Evolutionary conservation across 2,113 vertebrate genomes (phyloP).

Genomic region (Orthonyx spaldingii): DNA sequence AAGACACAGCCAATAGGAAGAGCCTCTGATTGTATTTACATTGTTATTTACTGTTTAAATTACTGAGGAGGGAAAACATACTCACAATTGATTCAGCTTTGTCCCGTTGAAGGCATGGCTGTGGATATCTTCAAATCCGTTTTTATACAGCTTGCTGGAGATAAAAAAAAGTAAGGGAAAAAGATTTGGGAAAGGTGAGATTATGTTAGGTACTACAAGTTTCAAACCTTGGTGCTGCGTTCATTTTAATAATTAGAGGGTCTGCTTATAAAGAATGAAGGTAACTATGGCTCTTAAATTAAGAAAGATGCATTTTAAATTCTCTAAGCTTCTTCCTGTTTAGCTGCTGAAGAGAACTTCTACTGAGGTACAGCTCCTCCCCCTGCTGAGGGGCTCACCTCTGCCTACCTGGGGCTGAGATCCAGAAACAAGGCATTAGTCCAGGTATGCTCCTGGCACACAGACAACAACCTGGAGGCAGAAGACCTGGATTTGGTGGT

Average conservation of each 20-base stretch:
- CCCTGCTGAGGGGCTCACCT: background rate
- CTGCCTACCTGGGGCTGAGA: background rate
- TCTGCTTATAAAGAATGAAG: background rate
- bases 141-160: slow-evolving; percentile 84
- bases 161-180: background rate
- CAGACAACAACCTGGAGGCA: background rate
- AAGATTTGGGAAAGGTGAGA: background rate
- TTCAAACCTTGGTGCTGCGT: background rate
- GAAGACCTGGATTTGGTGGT: background rate
- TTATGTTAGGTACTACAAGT: background rate
- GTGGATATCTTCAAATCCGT: slow-evolving; percentile 87
- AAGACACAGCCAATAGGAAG: background rate
- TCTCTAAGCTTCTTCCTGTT: background rate
- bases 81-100: slow-evolving; percentile 86
- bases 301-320: background rate
- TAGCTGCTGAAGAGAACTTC: background rate
- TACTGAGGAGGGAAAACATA: slow-evolving; percentile 2
- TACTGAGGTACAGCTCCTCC: background rate
- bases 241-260: background rate
- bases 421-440: background rate
- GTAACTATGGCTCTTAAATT: background rate
- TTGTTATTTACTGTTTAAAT: background rate
- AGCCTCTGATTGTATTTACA: background rate
- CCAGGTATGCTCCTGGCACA: background rate
- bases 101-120: slow-evolving; percentile 88